phyloP scores from a whole-genome alignment of 2,888 invertebrate genomes.

The Hoplodrina blanda region DNA sequence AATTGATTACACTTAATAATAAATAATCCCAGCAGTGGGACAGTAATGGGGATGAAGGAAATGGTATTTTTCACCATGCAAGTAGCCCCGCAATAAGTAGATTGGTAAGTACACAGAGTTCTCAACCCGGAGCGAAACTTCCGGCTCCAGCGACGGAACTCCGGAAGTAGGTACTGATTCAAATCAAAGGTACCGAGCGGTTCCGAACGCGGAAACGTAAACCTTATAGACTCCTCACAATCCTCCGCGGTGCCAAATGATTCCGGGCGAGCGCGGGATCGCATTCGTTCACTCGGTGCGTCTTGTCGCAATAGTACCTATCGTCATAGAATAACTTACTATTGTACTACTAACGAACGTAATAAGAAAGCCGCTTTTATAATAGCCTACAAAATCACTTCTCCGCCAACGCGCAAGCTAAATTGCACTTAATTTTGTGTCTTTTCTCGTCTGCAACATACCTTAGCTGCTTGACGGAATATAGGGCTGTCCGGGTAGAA shows the following conservation, averaged over 20 bases:
- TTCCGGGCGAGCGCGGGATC: background rate
- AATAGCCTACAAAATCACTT: constrained; percentile 1
- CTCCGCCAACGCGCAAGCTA: constrained; percentile 1
- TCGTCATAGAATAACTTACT: background rate
- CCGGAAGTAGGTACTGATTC: background rate
- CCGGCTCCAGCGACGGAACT: constrained; percentile 1
- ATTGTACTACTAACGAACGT: no score
- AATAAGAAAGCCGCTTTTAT: background rate
- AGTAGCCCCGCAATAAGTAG: no score
- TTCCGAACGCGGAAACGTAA: background rate
- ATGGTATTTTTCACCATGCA: no score
- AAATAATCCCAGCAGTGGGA: constrained; percentile 1
- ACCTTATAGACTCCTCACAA: no score
- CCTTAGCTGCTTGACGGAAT: no score
- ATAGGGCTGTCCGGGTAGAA: no score
- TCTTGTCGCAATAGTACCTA: constrained; percentile 1
- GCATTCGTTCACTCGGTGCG: constrained; percentile 1
- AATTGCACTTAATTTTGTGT: background rate
- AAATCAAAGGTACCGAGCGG: background rate
- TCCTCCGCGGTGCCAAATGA: no score
- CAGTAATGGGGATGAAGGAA: background rate
- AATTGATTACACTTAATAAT: background rate
- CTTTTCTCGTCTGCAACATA: no score
- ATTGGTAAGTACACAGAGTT: background rate
- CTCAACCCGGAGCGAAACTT: constrained; percentile 1